Conservation (phyloP, 2,113 vertebrate species). For the Gallinago paraguaiae region DNA sequence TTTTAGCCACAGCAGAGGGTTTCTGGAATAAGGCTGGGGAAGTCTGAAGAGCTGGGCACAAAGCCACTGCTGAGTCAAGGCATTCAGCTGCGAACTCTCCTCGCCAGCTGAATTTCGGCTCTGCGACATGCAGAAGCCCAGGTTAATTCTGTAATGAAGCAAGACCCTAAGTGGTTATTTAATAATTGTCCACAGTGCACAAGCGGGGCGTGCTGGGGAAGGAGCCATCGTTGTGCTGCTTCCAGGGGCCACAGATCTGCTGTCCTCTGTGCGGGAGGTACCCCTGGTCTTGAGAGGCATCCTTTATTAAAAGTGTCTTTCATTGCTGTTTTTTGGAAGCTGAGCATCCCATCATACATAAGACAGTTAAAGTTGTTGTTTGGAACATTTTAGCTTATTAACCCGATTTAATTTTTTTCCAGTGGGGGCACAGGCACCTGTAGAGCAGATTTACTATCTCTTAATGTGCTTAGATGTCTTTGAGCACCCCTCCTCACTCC, state of each 20-base stretch:
- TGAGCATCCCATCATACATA: neutral
- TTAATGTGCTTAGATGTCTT: neutral
- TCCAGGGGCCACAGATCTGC: neutral
- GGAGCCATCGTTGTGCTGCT: fast-evolving
- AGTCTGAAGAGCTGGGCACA: neutral
- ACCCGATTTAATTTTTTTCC: neutral
- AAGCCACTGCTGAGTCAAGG: slow-evolving; percentile 62
- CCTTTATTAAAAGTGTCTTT: neutral
- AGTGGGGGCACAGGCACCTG: neutral
- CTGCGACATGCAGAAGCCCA: neutral
- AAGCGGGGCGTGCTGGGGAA: neutral
- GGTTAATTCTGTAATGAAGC: neutral
- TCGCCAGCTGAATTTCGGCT: neutral
- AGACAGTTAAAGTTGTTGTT: neutral
- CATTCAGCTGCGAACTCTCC: neutral
- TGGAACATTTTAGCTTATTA: neutral
- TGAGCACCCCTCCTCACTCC: fast-evolving
- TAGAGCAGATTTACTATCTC: neutral
- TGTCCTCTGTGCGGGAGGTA: neutral
- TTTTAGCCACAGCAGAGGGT: neutral
- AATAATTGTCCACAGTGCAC: neutral
- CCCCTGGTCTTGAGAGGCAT: neutral
- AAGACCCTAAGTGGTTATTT: neutral
- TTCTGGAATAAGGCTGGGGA: neutral
- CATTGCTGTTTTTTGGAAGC: neutral